These are phyloP conservation scores for Tortrix viridana DNA, from an alignment of 2,888 invertebrate species.

Conservation along the genomic window DNA sequence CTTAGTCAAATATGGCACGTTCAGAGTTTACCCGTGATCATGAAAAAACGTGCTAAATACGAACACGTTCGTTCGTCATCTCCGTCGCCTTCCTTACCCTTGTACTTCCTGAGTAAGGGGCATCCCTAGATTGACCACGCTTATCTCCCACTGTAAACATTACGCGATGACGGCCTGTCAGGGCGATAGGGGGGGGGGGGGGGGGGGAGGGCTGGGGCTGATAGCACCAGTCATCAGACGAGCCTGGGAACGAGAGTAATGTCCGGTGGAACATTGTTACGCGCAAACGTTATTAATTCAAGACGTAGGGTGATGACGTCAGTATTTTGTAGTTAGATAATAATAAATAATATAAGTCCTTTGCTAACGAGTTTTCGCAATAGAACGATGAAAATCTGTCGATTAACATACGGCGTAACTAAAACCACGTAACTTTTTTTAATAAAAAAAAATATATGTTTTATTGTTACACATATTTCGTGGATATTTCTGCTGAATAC, in stretches of 20 bases:
- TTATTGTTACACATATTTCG: too few relatives aligned
- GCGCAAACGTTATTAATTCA: constrained; percentile 30
- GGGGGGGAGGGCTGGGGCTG: constrained; percentile 15
- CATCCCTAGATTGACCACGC: constrained; percentile 68
- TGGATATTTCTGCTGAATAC: too few relatives aligned
- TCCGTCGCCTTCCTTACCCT: constrained; percentile 27
- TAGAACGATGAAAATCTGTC: too few relatives aligned
- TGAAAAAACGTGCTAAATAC: background rate
- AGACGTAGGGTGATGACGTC: background rate
- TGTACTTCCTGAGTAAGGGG: constrained; percentile 55
- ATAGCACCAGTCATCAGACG: constrained; percentile 37
- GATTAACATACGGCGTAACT: too few relatives aligned
- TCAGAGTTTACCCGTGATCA: too few relatives aligned
- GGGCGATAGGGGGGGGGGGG: constrained; percentile 46
- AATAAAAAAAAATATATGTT: too few relatives aligned
- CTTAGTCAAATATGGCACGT: too few relatives aligned
- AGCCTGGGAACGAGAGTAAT: constrained; percentile 34
- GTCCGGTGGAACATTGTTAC: constrained; percentile 30
- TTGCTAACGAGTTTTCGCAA: too few relatives aligned
- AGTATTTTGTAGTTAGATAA: background rate
- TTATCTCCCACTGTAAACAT: constrained; percentile 70
- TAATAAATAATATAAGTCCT: too few relatives aligned
- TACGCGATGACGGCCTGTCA: constrained; percentile 57
- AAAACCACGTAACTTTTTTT: too few relatives aligned
- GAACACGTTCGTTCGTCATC: background rate